phyloP scores from a whole-genome alignment of 2,113 vertebrate species.

The Psammodynastes pulverulentus region DNA sequence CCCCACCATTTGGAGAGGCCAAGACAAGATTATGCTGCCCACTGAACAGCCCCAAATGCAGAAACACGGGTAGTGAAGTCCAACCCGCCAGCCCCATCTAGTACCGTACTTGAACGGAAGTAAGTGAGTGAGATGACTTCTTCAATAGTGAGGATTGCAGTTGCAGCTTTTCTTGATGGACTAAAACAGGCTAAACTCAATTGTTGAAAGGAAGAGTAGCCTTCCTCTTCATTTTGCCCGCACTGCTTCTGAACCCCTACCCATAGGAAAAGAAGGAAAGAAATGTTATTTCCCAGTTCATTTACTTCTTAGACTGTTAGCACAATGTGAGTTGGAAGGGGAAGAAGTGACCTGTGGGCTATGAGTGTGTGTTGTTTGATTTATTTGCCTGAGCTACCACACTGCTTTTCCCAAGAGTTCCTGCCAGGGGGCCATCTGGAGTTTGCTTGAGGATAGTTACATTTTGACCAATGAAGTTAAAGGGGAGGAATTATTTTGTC shows the following conservation, averaged over 20 bases:
- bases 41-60: not conserved
- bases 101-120: not conserved
- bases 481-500: not conserved
- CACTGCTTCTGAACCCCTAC: not conserved
- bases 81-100: not conserved
- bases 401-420: not conserved
- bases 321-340: not conserved
- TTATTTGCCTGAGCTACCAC: not conserved
- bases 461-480: not conserved
- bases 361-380: not conserved
- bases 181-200: not conserved
- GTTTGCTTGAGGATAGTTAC: not conserved
- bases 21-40: not conserved
- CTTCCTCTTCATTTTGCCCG: not conserved
- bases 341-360: not conserved
- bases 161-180: not conserved
- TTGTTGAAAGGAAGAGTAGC: not conserved
- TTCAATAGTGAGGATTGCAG: not conserved
- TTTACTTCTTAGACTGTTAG: not conserved
- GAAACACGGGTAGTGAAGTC: not conserved
- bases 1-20: not conserved
- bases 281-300: not conserved
- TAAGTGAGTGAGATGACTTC: not conserved
- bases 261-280: not conserved
- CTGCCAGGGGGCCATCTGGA: not conserved